Evolutionary conservation across 1,140 invertebrate genomes (phyloP).

Genomic region (Oreohelix idahoensis): DNA sequence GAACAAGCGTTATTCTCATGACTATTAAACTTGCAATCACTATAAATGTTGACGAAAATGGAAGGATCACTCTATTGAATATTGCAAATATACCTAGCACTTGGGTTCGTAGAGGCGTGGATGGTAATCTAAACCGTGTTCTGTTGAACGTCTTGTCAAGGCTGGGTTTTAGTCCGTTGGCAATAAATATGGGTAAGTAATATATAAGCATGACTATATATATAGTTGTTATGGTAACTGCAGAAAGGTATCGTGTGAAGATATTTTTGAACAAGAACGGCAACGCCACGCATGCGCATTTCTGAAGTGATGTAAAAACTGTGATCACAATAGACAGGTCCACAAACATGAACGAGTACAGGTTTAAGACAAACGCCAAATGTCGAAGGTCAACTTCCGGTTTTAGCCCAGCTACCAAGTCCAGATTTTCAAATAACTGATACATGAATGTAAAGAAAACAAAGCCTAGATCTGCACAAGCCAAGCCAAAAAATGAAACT

Average conservation of each 20-base stretch:
- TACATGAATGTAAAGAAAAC: background rate
- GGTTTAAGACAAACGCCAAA: background rate
- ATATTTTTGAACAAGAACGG: background rate
- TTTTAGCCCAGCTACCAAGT: background rate
- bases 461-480: background rate
- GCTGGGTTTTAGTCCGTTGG: background rate
- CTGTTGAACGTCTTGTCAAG: constrained; percentile 12
- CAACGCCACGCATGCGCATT: background rate
- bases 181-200: background rate
- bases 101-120: background rate
- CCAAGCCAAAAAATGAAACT: background rate
- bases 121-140: background rate
- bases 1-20: background rate
- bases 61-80: constrained; percentile 22
- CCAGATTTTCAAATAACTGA: background rate
- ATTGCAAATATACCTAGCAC: constrained; percentile 2
- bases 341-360: background rate
- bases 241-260: background rate
- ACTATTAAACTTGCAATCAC: constrained; percentile 23
- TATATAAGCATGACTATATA: background rate
- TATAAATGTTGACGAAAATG: constrained; percentile 19
- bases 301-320: background rate
- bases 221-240: background rate
- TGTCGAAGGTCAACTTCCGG: background rate
- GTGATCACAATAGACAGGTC: background rate